phyloP scores from a whole-genome alignment of 2,113 vertebrate species.

The Ammospiza caudacuta region DNA sequence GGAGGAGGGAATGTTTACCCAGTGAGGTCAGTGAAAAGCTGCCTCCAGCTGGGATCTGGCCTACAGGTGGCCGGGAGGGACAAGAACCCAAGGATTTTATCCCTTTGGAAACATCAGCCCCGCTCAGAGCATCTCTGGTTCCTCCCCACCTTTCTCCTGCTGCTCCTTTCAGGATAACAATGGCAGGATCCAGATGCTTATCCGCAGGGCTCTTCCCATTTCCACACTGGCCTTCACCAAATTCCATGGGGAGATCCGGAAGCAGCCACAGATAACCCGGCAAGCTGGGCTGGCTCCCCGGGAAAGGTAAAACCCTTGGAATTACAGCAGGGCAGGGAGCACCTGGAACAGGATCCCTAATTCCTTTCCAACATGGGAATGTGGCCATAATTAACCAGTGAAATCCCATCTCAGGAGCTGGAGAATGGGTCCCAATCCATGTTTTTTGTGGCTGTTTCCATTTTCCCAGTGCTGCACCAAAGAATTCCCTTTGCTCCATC shows the following conservation, averaged over 20 bases:
- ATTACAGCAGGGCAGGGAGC: background rate
- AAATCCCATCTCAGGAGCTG: background rate
- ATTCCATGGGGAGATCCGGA: background rate
- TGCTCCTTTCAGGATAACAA: slow-evolving; percentile 36
- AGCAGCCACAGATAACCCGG: background rate
- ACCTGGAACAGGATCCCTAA: background rate
- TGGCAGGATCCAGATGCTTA: slow-evolving; percentile 70
- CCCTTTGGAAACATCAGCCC: background rate
- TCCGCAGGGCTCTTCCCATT: slow-evolving; percentile 33
- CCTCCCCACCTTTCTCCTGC: slow-evolving; percentile 1
- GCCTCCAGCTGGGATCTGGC: slow-evolving; percentile 7
- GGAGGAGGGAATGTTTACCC: background rate
- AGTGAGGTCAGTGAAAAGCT: slow-evolving; percentile 37
- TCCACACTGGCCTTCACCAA: background rate
- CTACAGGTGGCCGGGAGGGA: background rate
- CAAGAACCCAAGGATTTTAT: background rate
- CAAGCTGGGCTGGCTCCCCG: background rate
- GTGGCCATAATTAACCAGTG: background rate
- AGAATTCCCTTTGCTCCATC: background rate
- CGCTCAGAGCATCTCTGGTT: background rate
- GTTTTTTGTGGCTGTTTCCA: background rate
- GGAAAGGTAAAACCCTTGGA: background rate
- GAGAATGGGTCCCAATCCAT: background rate
- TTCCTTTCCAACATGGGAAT: background rate
- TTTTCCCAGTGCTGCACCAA: background rate